Base-by-base conservation (phyloP, 2,888 invertebrate genomes). In the Malthinus seriepunctatus region DNA sequence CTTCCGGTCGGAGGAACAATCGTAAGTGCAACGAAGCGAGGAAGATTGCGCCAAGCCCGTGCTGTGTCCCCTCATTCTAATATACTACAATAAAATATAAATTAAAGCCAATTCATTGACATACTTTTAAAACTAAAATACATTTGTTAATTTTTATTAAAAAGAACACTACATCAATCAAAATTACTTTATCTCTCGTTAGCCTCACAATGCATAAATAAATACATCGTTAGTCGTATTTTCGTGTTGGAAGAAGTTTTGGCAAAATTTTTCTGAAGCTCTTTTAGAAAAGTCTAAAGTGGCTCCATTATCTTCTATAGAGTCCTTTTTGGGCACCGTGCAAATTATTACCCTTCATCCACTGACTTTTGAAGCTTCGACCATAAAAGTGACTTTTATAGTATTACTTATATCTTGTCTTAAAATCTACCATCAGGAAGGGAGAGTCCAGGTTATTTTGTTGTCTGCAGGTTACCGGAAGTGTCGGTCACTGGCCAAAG, bases 1-100 rank as follows among this genome's bases (percentile, higher is more conserved):
- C 71, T 74, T 76, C 75, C 75, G 75, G 72, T 69, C 68, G 67
- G 67, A 61, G 68, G 72, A 74, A 75, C 75, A 75, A 75, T 75
- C 69, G 74, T 67, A 59, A 64, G 66, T 65, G 69, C 75, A 74
- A 63, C 73, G 71, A 67, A 70, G 73, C 75, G 73, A 69, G 72
- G 74, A 73, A 73, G 73, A 73, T 74, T 73, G 70, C 71, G 62
- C 69, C 72, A 69, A 71, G 70, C 71, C 72, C 68, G 61, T 67
- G 65, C 66, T 64, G 52, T 48, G 60, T 54, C 60, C 56, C 60
- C 56, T 51, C 59, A 51, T 47, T 55, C 51, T 56, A 51, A 51
- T 55, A 53, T 50, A 56, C 56, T 61, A 56, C 61, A 62, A 62
- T 62, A 62, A 62, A 62, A 62, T 51, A 62, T 59, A 62, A 62